Evolutionary conservation across 2,113 vertebrate species (phyloP), one percentile per base, ranked within the genome.

Genomic region (Mesocricetus auratus): DNA sequence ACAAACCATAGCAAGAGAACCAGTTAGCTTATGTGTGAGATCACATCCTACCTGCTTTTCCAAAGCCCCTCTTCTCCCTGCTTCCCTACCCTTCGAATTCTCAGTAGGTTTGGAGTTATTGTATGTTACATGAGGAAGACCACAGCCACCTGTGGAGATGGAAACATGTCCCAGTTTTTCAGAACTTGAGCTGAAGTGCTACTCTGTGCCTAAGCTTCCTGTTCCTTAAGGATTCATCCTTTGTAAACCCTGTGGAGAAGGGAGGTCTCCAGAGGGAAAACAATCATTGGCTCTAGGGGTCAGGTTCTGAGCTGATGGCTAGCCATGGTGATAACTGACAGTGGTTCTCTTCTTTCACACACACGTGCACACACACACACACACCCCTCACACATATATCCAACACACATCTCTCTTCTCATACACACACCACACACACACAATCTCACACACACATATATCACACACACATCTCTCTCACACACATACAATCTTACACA

Each of bases 21-120:
- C 33, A n/a, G 33, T 69, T 66, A 10, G 9, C 0, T 2, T 26
- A n/a, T 58, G 42, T 0, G 22, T 42, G 19, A 29, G 12, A 0
- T 62, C 29, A 10, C 36, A 26, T 31, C 24, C 50, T 42, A 17
- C 47, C 60, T 64, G 50, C 60, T 66, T 73, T 33, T 39, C 69
- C 64, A 47, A 7, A 79, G 69, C 26, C 31, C 47, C 29, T 2
- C 86, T 85, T 66, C 73, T n/a, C 86, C 66, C 71, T n/a, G 31
- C 53, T 26, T 66, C 74, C 64, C 62, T 36, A 39, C 26, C 3
- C 45, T 45, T 39, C 45, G 6, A 21, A 36, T 92, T 86, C 39
- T 83, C 71, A 62, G 81, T 1, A 8, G 60, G 26, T 39, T n/a
- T 42, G 64, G 6, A 68, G n/a, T 56, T 71, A 64, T 39, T 36